These are phyloP conservation scores for Cephalopachus bancanus DNA, from an alignment of 2,797 vertebrate species.

Conservation along the genomic window DNA sequence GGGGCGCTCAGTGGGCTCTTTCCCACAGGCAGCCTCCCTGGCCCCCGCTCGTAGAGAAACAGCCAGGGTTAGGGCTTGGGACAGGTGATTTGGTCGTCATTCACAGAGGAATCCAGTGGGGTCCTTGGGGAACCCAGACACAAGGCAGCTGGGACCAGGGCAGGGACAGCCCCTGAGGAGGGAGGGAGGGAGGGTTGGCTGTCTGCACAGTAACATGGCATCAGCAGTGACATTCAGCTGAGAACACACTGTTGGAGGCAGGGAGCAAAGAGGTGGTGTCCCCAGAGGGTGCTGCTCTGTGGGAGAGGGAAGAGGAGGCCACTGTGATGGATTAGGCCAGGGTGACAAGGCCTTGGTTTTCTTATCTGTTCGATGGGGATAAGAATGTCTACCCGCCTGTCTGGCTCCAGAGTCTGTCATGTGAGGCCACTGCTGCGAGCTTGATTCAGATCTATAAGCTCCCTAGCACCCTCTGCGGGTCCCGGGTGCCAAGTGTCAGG, in stretches of 20 bases:
- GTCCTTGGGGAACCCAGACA: neutral
- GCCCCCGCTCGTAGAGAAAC: neutral
- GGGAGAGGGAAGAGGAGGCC: neutral
- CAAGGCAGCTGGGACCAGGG: neutral
- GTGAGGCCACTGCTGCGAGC: neutral
- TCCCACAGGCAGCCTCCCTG: neutral
- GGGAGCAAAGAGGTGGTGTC: neutral
- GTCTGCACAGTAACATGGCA: neutral
- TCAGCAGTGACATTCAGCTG: neutral
- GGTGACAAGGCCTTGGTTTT: neutral
- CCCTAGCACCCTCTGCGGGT: neutral
- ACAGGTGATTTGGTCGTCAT: neutral
- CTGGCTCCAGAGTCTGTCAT: constrained; percentile 41
- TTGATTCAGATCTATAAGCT: neutral
- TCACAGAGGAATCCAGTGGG: fast-evolving
- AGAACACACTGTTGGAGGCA: neutral
- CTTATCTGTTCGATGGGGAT: constrained; percentile 27
- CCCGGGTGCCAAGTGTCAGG: neutral
- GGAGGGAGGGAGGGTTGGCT: neutral
- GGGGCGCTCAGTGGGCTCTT: too few relatives aligned
- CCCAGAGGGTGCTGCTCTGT: neutral
- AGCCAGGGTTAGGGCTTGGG: neutral
- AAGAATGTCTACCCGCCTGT: neutral
- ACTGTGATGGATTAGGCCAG: too few relatives aligned
- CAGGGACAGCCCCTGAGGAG: neutral